Evolutionary conservation across 2,888 invertebrate genomes (phyloP).

Genomic region (Epirrita christyi): DNA sequence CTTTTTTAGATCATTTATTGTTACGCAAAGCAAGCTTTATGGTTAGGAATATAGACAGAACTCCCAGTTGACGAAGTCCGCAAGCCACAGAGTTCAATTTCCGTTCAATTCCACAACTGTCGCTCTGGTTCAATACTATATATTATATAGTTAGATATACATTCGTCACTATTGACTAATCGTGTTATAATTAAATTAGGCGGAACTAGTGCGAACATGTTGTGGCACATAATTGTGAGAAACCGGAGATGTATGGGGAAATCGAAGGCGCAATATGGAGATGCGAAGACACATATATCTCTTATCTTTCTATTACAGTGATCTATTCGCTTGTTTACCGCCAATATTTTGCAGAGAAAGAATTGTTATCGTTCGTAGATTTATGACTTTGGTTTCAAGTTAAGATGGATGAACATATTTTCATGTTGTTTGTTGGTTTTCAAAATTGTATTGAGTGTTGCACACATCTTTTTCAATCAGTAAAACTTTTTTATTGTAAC

Average conservation of each 20-base stretch:
- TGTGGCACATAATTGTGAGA: constrained; percentile 34
- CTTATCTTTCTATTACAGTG: constrained; percentile 11
- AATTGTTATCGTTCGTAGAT: constrained; percentile 13
- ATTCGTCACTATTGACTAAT: constrained; percentile 13
- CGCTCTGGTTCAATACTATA: background rate
- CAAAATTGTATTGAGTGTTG: too few species aligned
- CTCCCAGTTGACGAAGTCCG: background rate
- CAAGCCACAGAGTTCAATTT: background rate
- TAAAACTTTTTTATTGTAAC: too few species aligned
- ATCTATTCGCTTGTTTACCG: constrained; percentile 29
- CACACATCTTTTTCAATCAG: too few species aligned
- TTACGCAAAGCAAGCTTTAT: background rate
- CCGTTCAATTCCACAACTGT: background rate
- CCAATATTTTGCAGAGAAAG: constrained; percentile 14
- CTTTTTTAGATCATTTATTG: too few species aligned
- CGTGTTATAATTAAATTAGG: background rate
- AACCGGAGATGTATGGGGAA: constrained; percentile 35
- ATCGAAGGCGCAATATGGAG: constrained; percentile 22
- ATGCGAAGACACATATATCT: constrained; percentile 8
- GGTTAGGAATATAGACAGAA: background rate
- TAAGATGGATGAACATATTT: constrained; percentile 6
- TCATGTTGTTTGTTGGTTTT: too few species aligned
- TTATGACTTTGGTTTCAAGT: constrained; percentile 16
- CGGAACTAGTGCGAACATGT: constrained; percentile 38
- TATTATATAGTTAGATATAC: background rate